phyloP scores from a whole-genome alignment of 2,888 invertebrate genomes.

The Rhagium mordax region DNA sequence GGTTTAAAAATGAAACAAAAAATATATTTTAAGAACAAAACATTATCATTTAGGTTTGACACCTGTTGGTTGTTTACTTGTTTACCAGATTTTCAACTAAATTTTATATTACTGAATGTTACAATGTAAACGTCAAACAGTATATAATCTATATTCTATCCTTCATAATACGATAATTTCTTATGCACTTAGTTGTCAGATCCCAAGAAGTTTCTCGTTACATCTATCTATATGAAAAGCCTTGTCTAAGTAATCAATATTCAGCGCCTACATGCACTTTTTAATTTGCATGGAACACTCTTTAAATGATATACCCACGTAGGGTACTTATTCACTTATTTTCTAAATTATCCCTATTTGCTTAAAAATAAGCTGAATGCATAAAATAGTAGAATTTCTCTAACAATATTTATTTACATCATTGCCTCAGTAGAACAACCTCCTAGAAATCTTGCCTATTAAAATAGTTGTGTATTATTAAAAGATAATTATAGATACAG shows the following conservation, averaged over 20 bases:
- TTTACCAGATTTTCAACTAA: too few relatives aligned
- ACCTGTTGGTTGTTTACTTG: too few relatives aligned
- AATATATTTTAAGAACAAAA: too few relatives aligned
- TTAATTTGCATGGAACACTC: background rate
- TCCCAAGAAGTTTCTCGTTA: background rate
- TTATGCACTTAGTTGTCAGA: too few relatives aligned
- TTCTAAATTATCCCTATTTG: background rate
- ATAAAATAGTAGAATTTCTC: background rate
- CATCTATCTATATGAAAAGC: background rate
- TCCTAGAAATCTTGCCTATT: slow-evolving; percentile 33
- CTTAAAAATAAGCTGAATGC: background rate
- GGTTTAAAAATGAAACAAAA: too few relatives aligned
- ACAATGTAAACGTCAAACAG: too few relatives aligned
- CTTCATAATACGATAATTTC: too few relatives aligned
- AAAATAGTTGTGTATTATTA: slow-evolving; percentile 18
- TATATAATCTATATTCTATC: too few relatives aligned
- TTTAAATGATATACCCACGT: background rate
- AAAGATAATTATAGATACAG: slow-evolving; percentile 7
- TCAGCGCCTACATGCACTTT: background rate
- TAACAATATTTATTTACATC: background rate
- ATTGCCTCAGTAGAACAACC: background rate
- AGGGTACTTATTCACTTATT: background rate
- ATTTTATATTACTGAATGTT: too few relatives aligned
- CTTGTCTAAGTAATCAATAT: background rate
- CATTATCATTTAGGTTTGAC: too few relatives aligned